These are phyloP conservation scores for Uromys caudimaculatus DNA, from an alignment of 2,797 vertebrate genomes.

Conservation along the genomic window DNA sequence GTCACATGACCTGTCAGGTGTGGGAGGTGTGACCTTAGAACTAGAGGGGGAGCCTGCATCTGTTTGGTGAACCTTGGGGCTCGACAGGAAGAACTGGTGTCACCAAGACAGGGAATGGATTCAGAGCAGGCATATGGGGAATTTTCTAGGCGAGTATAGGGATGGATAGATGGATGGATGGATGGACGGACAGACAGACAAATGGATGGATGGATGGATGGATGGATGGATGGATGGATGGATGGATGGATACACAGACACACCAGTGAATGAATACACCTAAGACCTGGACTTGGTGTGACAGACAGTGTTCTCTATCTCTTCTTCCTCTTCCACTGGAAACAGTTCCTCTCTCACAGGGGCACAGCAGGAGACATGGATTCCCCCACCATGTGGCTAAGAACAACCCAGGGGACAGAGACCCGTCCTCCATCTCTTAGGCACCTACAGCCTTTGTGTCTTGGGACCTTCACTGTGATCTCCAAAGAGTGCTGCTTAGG, in stretches of 20 bases:
- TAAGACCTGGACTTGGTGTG: neutral
- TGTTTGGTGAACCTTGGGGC: neutral
- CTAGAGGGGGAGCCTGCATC: neutral
- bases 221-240: too few relatives aligned
- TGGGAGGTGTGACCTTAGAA: too few relatives aligned
- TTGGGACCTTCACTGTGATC: neutral
- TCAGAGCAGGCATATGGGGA: neutral
- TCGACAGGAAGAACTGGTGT: neutral
- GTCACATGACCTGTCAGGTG: neutral
- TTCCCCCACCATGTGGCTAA: neutral
- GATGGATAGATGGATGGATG: neutral
- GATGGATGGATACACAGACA: neutral
- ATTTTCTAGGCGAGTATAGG: neutral
- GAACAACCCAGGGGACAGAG: neutral
- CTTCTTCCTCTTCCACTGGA: neutral
- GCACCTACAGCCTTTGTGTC: neutral
- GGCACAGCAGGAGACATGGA: neutral
- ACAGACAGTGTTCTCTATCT: neutral
- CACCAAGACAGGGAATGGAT: neutral
- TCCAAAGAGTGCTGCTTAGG: neutral
- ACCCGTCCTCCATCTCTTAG: neutral
- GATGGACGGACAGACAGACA: too few relatives aligned
- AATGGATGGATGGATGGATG: neutral
- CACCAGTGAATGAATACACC: neutral
- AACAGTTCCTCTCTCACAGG: neutral